phyloP scores from a whole-genome alignment of 2,797 vertebrate species.

The Arnoldichthys spilopterus region DNA sequence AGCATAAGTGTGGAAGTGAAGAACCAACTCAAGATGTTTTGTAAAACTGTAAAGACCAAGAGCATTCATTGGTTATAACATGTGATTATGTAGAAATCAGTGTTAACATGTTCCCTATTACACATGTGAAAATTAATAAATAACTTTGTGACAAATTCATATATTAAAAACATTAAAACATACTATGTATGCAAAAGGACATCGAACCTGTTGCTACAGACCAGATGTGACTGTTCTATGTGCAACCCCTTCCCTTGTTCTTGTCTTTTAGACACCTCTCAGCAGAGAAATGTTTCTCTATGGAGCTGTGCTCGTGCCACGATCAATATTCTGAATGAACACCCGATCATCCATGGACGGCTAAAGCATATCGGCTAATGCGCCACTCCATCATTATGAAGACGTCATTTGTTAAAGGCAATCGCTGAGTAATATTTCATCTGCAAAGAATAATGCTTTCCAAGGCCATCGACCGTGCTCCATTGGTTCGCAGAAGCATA shows the following conservation, averaged over 20 bases:
- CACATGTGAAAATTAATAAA: background rate
- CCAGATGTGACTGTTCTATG: background rate
- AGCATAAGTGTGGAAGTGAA: too few relatives aligned
- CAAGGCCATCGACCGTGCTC: conserved; percentile 41
- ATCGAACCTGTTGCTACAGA: background rate
- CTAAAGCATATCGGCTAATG: conserved; percentile 43
- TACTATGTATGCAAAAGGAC: background rate
- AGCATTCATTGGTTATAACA: too few relatives aligned
- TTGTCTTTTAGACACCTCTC: conserved; percentile 19
- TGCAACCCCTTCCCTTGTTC: background rate
- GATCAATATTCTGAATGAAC: conserved; percentile 54
- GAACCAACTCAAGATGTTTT: too few relatives aligned
- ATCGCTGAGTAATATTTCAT: conserved; percentile 51
- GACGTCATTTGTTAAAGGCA: conserved; percentile 52
- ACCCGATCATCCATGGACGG: conserved; percentile 47
- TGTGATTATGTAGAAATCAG: too few relatives aligned
- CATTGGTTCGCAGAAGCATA: conserved; percentile 29
- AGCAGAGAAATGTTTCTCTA: conserved; percentile 31
- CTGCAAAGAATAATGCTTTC: conserved; percentile 44
- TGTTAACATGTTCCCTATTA: background rate
- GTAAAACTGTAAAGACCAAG: too few relatives aligned
- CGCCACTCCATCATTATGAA: conserved; percentile 50
- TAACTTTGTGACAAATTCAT: too few relatives aligned
- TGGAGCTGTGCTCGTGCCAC: conserved; percentile 12
- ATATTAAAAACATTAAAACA: too few relatives aligned